Evolutionary conservation across 2,113 vertebrate genomes (phyloP).

Genomic region (Eublepharis macularius): DNA sequence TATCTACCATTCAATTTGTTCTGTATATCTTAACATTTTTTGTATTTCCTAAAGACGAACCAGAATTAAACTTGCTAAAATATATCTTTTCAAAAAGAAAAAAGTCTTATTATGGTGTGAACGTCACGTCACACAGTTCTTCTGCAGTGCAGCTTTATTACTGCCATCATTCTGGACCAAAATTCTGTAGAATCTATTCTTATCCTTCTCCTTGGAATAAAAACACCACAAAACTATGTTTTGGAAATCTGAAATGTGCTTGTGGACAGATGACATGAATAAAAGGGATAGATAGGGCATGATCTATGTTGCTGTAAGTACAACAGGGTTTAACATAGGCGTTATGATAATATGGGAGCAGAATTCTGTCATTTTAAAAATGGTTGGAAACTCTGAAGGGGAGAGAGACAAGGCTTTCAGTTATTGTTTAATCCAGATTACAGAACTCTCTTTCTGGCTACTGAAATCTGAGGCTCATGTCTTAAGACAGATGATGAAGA

Average conservation of each 20-base stretch:
- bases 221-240: not conserved
- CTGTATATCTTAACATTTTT: not conserved
- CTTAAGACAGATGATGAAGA: not conserved
- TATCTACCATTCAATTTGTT: not conserved
- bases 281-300: not conserved
- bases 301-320: not conserved
- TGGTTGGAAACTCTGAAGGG: not conserved
- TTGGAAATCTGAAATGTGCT: not conserved
- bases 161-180: not conserved
- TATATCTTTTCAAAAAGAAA: not conserved
- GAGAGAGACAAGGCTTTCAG: not conserved
- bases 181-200: not conserved
- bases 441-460: not conserved
- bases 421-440: not conserved
- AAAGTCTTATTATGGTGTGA: not conserved
- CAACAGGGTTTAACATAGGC: not conserved
- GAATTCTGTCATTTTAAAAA: too few species aligned
- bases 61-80: conserved; percentile 9
- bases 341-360: too few species aligned
- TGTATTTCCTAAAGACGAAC: not conserved
- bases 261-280: not conserved
- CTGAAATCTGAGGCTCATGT: not conserved
- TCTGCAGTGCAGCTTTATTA: not conserved
- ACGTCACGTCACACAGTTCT: not conserved
- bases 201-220: not conserved